Evolutionary conservation across 1,140 invertebrate genomes (phyloP), one percentile per base, ranked within the genome.

Genomic region (Sminthurides bifidus): DNA sequence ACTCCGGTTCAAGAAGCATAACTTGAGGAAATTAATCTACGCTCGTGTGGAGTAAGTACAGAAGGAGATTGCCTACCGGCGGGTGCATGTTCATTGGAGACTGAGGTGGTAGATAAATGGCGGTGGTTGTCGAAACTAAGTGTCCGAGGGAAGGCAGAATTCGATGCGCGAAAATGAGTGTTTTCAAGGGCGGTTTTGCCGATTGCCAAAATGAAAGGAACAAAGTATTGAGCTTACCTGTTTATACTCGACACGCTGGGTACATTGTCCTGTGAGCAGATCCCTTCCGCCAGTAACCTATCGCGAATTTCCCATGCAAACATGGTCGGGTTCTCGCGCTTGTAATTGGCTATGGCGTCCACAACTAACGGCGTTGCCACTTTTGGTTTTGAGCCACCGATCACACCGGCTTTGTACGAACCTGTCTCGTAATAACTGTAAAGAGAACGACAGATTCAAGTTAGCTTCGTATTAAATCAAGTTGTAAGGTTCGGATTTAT

Each of bases 291-390:
- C 51, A 98, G 78, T 63, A 99, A 80, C 73, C 92, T 79, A 74
- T 98, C 94, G 33, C 95, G 76, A 67, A 98, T 99, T 73, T 99
- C 95, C 95, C 95, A 98, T 2, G 95, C 95, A 72, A 98, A 98
- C 93, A 98, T 98, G 17, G 94, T 98, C 0, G 95, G 95, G 74
- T 98, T 98, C 72, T 97, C 92, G 57, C 91, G 78, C 72, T 99
- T 99, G 77, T 98, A 98, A 63, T 90, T 87, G 1, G 92, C 89
- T 61, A 99, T 99, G 38, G 93, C 92, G 69, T 98, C 91, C 26
- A 98, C 95, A 12, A 98, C 95, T 43, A 91, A 88, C 0, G 93
- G 93, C 1, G 95, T 99, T 2, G 95, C 95, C 27, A 98, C 95
- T 75, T 98, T 98, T 8, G 95, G 95, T 74, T 99, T 99, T 26